Conservation (phyloP, 2,113 vertebrate species). For the Triplophysa siluroides region DNA sequence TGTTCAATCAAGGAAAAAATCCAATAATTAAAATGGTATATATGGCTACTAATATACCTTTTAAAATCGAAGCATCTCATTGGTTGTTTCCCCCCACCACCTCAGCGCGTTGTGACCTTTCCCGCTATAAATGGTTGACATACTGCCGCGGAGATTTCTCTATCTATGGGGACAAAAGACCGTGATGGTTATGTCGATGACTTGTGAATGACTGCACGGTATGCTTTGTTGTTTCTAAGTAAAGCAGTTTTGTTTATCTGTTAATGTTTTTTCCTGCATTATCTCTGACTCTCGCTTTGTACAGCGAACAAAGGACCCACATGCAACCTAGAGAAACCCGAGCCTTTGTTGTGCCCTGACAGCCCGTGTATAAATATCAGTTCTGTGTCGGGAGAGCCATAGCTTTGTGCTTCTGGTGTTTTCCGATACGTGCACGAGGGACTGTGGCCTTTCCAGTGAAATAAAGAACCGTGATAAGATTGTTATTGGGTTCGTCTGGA, state of each 20-base stretch:
- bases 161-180: neutral
- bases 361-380: constrained; percentile 43
- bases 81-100: neutral
- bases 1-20: too few relatives aligned
- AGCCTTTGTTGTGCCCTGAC: constrained; percentile 29
- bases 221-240: neutral
- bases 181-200: neutral
- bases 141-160: neutral
- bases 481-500: neutral
- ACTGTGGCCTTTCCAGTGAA: neutral
- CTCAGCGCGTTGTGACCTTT: neutral
- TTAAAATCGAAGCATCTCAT: neutral
- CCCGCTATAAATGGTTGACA: neutral
- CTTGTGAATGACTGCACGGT: neutral
- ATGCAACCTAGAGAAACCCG: constrained; percentile 32
- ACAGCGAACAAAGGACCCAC: constrained; percentile 24
- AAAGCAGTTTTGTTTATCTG: neutral
- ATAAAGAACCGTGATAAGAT: neutral
- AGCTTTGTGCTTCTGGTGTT: constrained; percentile 18
- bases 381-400: constrained; percentile 18
- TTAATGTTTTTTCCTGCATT: constrained; percentile 2
- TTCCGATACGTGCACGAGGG: neutral
- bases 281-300: constrained; percentile 12
- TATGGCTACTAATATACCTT: too few relatives aligned
- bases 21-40: too few relatives aligned